These are phyloP conservation scores for Macrostomum lignano DNA, from an alignment of 1,140 invertebrate genomes.

Conservation along the genomic window DNA sequence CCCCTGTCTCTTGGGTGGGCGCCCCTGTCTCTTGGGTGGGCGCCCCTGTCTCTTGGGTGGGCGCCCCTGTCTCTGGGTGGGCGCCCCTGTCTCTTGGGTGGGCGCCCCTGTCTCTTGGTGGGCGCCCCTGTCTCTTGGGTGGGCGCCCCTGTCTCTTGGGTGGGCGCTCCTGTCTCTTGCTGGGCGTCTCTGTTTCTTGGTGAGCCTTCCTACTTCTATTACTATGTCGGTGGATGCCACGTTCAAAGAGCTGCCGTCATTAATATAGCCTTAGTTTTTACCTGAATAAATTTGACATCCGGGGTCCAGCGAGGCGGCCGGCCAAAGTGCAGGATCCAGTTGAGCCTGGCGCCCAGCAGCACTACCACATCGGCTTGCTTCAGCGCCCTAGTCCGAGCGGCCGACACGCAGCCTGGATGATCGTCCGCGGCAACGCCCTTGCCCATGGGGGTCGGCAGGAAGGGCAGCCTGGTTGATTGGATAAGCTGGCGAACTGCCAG, in stretches of 20 bases:
- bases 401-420: constrained; percentile 43
- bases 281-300: constrained; percentile 63
- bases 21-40: no score
- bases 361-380: constrained; percentile 59
- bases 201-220: no score
- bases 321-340: constrained; percentile 93
- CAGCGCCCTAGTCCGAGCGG: constrained; percentile 54
- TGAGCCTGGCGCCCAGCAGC: constrained; percentile 58
- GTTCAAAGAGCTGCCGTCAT: not conserved
- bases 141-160: no score
- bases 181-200: no score
- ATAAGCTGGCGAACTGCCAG: constrained; percentile 39
- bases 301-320: constrained; percentile 47
- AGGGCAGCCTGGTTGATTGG: constrained; percentile 42
- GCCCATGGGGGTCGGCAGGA: constrained; percentile 76
- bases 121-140: no score
- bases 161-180: no score
- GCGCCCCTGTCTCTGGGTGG: no score
- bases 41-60: no score
- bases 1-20: no score
- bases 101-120: no score
- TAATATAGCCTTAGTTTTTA: constrained; percentile 15
- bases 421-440: constrained; percentile 66
- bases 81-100: no score
- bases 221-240: no score